These are phyloP conservation scores for Chironex yamaguchii DNA, from an alignment of 30 jellyfish, hydroid and myxozoan species.

Conservation along the genomic window DNA sequence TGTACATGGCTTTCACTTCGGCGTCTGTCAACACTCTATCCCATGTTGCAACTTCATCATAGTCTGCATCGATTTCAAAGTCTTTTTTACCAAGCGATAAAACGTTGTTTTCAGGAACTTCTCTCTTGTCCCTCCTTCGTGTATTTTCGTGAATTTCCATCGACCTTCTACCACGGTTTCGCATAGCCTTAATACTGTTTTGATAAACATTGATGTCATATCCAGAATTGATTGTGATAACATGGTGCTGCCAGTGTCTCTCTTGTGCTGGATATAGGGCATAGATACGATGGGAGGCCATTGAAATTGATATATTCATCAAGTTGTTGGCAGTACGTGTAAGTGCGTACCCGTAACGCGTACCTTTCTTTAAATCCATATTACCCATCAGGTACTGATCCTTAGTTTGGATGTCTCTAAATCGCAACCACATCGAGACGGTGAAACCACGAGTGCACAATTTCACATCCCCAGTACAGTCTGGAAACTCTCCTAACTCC, in stretches of 20 bases:
- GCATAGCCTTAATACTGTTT: background rate
- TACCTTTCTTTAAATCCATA: background rate
- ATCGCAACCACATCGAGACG: background rate
- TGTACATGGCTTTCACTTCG: background rate
- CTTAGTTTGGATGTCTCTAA: background rate
- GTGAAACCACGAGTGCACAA: background rate
- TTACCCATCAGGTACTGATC: background rate
- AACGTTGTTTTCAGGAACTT: background rate
- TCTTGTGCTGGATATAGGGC: background rate
- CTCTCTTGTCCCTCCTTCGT: background rate
- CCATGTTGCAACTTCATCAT: background rate
- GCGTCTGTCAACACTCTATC: background rate
- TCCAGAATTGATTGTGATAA: background rate
- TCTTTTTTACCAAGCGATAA: background rate
- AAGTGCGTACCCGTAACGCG: background rate
- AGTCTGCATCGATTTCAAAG: background rate
- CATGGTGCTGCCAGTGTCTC: background rate
- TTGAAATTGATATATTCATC: background rate
- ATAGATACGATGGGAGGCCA: background rate
- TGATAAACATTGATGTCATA: background rate
- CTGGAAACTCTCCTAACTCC: background rate
- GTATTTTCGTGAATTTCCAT: no score
- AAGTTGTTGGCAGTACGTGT: background rate
- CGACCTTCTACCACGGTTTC: background rate
- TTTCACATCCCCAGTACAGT: background rate